Conservation (phyloP, 2,888 invertebrate genomes). For the Cephus sareptanus region DNA sequence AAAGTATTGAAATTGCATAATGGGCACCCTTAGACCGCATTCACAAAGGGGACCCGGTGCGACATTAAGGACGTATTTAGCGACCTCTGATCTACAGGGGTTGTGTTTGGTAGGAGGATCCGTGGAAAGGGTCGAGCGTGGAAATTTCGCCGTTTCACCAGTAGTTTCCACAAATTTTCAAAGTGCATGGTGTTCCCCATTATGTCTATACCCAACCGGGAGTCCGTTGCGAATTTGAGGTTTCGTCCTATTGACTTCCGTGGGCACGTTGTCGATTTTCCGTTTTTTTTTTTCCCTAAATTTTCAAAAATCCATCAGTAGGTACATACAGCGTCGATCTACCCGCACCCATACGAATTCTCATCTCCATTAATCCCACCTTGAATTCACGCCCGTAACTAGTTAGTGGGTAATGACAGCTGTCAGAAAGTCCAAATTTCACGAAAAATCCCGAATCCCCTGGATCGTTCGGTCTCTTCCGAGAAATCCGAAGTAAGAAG, state of each 20-base stretch:
- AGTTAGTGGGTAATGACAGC: neutral
- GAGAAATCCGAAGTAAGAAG: neutral
- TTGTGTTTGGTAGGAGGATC: neutral
- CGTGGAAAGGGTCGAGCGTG: constrained; percentile 40
- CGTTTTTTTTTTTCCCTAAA: neutral
- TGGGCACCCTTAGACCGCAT: constrained; percentile 14
- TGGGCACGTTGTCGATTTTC: neutral
- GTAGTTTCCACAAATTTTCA: neutral
- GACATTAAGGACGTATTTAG: constrained; percentile 57
- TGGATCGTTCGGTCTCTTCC: neutral
- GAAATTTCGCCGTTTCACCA: constrained; percentile 37
- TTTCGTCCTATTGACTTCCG: neutral
- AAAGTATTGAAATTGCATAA: constrained; percentile 6
- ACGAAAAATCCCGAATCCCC: neutral
- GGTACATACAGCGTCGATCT: neutral
- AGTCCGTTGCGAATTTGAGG: neutral
- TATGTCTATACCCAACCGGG: neutral
- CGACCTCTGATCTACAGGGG: constrained; percentile 32
- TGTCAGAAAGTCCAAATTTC: neutral
- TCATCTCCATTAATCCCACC: neutral
- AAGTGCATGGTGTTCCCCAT: neutral
- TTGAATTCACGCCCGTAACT: neutral
- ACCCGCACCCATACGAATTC: neutral
- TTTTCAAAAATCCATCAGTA: neutral
- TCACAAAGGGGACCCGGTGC: constrained; percentile 21